phyloP scores from a whole-genome alignment of 2,113 vertebrate species.

The Chloroceryle aenea region DNA sequence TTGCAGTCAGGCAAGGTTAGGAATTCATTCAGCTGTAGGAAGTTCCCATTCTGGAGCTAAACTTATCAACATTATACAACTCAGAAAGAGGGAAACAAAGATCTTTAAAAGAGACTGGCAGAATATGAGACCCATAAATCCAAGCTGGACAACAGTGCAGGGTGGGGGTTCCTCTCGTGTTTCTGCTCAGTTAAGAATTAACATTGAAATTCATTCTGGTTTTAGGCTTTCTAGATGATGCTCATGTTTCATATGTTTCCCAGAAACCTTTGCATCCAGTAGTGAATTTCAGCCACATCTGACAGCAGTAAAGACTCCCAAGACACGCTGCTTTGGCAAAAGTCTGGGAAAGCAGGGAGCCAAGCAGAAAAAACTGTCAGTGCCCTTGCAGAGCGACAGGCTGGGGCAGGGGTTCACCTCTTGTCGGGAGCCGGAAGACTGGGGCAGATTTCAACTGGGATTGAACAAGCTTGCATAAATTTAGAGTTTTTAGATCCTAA shows the following conservation, averaged over 20 bases:
- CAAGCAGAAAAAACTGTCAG: not conserved
- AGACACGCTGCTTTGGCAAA: not conserved
- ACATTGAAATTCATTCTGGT: not conserved
- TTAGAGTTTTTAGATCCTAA: not conserved
- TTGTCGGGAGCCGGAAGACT: accelerated
- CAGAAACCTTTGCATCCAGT: not conserved
- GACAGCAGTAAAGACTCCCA: not conserved
- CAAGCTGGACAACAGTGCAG: accelerated
- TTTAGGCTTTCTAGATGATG: not conserved
- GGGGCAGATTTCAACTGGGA: not conserved
- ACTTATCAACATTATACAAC: not conserved
- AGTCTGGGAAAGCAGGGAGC: not conserved
- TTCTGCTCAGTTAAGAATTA: not conserved
- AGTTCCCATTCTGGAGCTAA: not conserved
- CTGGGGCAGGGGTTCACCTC: not conserved
- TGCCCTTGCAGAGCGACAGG: not conserved
- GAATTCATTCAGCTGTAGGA: not conserved
- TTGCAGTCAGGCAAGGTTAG: not conserved
- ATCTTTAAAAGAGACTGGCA: not conserved
- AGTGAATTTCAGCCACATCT: not conserved
- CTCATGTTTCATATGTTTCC: not conserved
- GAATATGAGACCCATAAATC: not conserved
- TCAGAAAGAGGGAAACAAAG: not conserved
- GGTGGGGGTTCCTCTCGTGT: accelerated
- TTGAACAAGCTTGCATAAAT: not conserved